Conservation (phyloP, 2,113 vertebrate species). For the Sebastes schlegelii region DNA sequence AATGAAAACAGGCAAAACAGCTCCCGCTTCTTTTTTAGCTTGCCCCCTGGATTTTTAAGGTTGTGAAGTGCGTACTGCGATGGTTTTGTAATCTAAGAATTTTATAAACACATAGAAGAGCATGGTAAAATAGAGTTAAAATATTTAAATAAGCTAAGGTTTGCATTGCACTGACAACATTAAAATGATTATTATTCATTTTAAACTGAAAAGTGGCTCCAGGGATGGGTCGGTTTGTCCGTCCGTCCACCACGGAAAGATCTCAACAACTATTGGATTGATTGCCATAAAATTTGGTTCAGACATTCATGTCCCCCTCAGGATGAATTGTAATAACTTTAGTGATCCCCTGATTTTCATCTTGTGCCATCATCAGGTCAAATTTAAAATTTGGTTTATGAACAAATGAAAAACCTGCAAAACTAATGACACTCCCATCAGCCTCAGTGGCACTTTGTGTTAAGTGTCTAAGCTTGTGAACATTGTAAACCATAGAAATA, state of each 20-base stretch:
- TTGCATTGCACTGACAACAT: not conserved
- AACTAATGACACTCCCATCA: not conserved
- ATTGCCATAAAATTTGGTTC: not conserved
- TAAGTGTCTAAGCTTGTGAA: not conserved
- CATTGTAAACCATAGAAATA: not conserved
- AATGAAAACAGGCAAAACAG: conserved; percentile 46
- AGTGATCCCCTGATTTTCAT: not conserved
- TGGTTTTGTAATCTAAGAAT: conserved; percentile 1
- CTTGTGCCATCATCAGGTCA: not conserved
- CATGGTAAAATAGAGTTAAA: not conserved
- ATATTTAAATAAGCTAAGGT: not conserved
- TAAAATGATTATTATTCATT: not conserved
- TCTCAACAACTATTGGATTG: not conserved
- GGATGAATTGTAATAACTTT: not conserved
- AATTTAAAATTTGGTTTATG: not conserved
- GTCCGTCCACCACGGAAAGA: not conserved
- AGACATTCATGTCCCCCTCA: not conserved
- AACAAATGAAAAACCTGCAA: not conserved
- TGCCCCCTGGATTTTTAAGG: conserved; percentile 21
- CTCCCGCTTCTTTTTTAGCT: not conserved
- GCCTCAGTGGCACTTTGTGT: not conserved
- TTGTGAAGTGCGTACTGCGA: not conserved
- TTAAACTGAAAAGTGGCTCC: not conserved
- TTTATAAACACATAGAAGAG: not conserved
- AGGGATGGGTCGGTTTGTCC: not conserved